These are phyloP conservation scores for Eupithecia subfuscata DNA, from an alignment of 2,888 invertebrate species.

Conservation along the genomic window DNA sequence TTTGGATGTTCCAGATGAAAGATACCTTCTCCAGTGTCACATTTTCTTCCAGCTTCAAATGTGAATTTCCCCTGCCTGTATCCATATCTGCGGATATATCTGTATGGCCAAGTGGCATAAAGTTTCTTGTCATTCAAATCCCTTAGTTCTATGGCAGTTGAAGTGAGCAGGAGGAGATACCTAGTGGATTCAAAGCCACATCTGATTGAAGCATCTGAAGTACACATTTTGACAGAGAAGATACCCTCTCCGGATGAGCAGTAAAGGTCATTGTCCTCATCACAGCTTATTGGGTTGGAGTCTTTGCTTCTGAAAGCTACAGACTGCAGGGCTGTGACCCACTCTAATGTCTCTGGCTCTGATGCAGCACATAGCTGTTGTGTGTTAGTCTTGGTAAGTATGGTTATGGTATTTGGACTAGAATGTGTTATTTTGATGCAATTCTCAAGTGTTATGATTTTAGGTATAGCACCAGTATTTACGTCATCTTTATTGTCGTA, in stretches of 20 bases:
- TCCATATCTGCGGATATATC: slow-evolving; percentile 93
- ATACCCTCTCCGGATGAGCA: slow-evolving; percentile 93
- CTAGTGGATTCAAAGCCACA: slow-evolving; percentile 89
- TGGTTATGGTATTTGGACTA: slow-evolving; percentile 85
- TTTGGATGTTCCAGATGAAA: slow-evolving; percentile 92
- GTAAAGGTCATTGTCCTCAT: slow-evolving; percentile 95
- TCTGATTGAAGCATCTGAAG: slow-evolving; percentile 90
- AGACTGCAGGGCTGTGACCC: slow-evolving; percentile 91
- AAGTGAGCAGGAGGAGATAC: slow-evolving; percentile 89
- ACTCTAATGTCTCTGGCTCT: slow-evolving; percentile 88
- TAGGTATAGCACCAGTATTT: slow-evolving; percentile 84
- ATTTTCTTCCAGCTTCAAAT: slow-evolving; percentile 94
- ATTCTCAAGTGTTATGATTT: slow-evolving; percentile 93
- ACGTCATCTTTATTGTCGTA: slow-evolving; percentile 92
- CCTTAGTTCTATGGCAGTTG: slow-evolving; percentile 89
- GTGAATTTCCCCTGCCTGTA: slow-evolving; percentile 93
- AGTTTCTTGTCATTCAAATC: slow-evolving; percentile 86
- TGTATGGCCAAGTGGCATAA: slow-evolving; percentile 92
- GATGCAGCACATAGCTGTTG: slow-evolving; percentile 84
- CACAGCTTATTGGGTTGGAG: slow-evolving; percentile 85
- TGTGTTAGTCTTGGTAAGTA: slow-evolving; percentile 91
- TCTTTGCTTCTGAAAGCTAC: slow-evolving; percentile 90
- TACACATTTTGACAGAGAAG: slow-evolving; percentile 90
- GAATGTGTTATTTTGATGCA: slow-evolving; percentile 92
- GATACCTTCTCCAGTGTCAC: slow-evolving; percentile 92